Evolutionary conservation across 2,113 vertebrate species (phyloP).

Genomic region (Paedocypris sp.): DNA sequence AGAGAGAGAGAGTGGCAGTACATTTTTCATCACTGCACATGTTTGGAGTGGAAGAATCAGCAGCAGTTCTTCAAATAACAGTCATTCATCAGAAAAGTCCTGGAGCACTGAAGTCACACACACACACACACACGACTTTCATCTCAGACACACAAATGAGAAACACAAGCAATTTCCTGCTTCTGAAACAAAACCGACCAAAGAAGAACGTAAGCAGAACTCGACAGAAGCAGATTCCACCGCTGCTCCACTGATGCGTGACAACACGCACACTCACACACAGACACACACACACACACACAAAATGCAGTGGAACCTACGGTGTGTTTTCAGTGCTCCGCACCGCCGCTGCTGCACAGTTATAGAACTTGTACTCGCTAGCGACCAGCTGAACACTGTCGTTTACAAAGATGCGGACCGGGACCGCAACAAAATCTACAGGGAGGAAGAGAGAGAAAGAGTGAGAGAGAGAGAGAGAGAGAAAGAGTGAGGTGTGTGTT

Average conservation of each 20-base stretch:
- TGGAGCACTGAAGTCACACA: constrained; percentile 38
- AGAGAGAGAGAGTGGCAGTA: too few relatives aligned
- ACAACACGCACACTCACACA: constrained; percentile 29
- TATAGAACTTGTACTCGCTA: constrained; percentile 81
- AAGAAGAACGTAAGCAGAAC: constrained; percentile 39
- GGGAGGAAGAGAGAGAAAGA: neutral
- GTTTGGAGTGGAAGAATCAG: constrained; percentile 52
- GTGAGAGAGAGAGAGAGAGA: neutral
- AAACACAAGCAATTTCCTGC: constrained; percentile 64
- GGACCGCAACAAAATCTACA: constrained; percentile 76
- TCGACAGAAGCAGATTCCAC: constrained; percentile 43
- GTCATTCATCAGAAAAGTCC: constrained; percentile 59
- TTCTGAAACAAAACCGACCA: constrained; percentile 44
- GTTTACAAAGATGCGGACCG: constrained; percentile 56
- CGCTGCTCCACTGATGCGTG: constrained; percentile 49
- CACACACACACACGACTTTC: constrained; percentile 53
- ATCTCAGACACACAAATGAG: constrained; percentile 65
- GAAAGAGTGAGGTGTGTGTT: neutral
- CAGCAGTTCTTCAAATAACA: constrained; percentile 51
- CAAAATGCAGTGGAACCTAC: constrained; percentile 68
- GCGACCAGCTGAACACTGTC: constrained; percentile 66
- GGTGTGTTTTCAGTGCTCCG: constrained; percentile 70
- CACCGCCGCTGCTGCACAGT: constrained; percentile 68
- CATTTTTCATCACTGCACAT: constrained; percentile 23
- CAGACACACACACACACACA: constrained; percentile 9